Base-by-base conservation (phyloP, 2,888 invertebrate species). In the Pterostichus madidus region DNA sequence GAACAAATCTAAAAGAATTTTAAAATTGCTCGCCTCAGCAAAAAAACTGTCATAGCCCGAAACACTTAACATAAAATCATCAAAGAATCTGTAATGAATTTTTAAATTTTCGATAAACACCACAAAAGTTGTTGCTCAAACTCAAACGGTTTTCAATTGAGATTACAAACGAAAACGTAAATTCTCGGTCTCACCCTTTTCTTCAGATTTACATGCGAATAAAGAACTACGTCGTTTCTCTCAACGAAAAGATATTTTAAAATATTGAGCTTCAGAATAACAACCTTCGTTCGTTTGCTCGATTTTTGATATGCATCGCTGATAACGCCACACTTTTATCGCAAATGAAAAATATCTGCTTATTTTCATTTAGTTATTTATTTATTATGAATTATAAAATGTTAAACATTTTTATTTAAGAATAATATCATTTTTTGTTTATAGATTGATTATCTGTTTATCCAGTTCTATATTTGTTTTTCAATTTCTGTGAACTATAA, bases 21-120 rank as follows among this genome's bases (percentile, higher is more conserved):
- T 35, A 64, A 64, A 32, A n/a, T 64, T 32, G 24, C 6, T 5
- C 13, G 13, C 64, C 8, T 31, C 64, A 64, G 31, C 64, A 64
- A 32, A 31, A 61, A 35, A 61, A 1, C 64, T 11, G n/a, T n/a
- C n/a, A 59, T 2, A 35, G 64, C 32, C 32, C 35, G 6, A 32
- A 35, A 64, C 13, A 64, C 35, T 64, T 64, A 64, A 64, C 68
- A 39, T 44, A 39, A 71, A 71, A 44, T 71, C 39, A 39, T 71
- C 68, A 71, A 71, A 71, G 68, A 71, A 71, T 44, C 39, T 71
- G 68, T 71, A 44, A 71, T 71, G 68, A 71, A 44, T 44, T 71
- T 44, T 39, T 15, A 71, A 71, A 71, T 44, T 44, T 44, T 71
- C 44, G 15, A 71, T 71, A 71, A 71, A 71, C 39, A 64, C 64